Evolutionary conservation across 2,888 invertebrate genomes (phyloP), one percentile per base, ranked within the genome.

Genomic region (Cordilura impudica): DNA sequence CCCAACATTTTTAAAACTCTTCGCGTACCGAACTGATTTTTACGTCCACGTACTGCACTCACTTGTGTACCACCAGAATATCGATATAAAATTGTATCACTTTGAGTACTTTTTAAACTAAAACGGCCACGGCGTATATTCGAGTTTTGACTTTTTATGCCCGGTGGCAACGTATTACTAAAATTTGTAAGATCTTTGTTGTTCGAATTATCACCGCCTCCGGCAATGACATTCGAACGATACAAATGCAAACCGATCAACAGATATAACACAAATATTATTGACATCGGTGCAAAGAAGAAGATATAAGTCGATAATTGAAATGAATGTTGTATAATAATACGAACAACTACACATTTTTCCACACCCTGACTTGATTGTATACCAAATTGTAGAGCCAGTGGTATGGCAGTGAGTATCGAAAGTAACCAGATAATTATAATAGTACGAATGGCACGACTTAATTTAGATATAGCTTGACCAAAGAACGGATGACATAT

Each of bases 271-370:
- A 96, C 94, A n/a, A 94, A 93, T 85, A 97, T 96, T 81, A 96
- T 91, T 43, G 94, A 94, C 96, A 97, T 96, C 3, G 97, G 97
- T n/a, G 94, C 93, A 63, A 96, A 93, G 88, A 97, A 97, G 89
- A 97, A 96, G 83, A 96, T 90, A 85, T 94, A 93, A 0, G 94
- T 93, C 16, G 92, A 92, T n/a, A 92, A 83, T 80, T 92, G 91
- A 84, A 93, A 93, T 0, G 92, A 91, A 83, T 92, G 91, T 21
- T 89, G 81, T 1, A 92, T 84, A 2, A 91, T 88, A 6, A 89
- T 87, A 4, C 88, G 85, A 10, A 89, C 87, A 10, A 89, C 87
- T 1, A 82, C 83, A 72, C 90, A 90, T 58, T 85, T 86, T 51
- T 87, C 87, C 2, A 89, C 81, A 2, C 87, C 89, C 5, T 81